A percentile compares a stretch with the other conserved stretches of the same genome.
phyloP scores from a whole-genome alignment of 2,113 vertebrate genomes.

The Trachemys scripta region DNA sequence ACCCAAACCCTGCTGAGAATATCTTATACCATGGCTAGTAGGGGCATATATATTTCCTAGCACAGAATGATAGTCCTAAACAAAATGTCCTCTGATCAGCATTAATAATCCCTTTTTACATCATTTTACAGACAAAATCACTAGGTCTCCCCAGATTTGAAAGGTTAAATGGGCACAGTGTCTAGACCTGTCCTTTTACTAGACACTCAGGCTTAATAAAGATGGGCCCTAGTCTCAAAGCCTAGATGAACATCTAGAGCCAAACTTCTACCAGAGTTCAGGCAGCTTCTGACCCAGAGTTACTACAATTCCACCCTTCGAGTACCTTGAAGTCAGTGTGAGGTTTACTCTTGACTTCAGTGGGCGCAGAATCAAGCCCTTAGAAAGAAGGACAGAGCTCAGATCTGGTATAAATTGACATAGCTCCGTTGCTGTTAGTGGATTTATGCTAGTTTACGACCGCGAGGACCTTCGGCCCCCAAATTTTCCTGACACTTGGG shows the following conservation, averaged over 20 bases:
- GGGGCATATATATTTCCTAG: background rate
- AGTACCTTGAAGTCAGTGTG: background rate
- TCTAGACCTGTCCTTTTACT: background rate
- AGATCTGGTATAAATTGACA: background rate
- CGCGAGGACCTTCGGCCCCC: background rate
- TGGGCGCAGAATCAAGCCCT: background rate
- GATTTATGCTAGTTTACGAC: background rate
- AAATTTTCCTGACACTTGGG: background rate
- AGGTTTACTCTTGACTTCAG: background rate
- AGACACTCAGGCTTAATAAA: background rate
- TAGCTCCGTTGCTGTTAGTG: background rate
- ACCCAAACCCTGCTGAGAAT: background rate
- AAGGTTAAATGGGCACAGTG: background rate
- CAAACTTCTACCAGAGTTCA: background rate
- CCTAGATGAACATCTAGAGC: background rate
- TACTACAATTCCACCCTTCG: background rate
- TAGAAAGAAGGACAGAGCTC: background rate
- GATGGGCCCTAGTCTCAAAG: background rate
- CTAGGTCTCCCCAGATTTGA: background rate
- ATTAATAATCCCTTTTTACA: background rate
- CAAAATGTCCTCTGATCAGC: background rate
- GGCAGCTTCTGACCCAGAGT: background rate
- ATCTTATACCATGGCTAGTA: background rate
- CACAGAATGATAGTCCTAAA: rapidly evolving
- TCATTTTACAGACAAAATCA: background rate